Conservation (phyloP, 2,113 vertebrate species). For the Sinocyclocheilus anshuiensis region DNA sequence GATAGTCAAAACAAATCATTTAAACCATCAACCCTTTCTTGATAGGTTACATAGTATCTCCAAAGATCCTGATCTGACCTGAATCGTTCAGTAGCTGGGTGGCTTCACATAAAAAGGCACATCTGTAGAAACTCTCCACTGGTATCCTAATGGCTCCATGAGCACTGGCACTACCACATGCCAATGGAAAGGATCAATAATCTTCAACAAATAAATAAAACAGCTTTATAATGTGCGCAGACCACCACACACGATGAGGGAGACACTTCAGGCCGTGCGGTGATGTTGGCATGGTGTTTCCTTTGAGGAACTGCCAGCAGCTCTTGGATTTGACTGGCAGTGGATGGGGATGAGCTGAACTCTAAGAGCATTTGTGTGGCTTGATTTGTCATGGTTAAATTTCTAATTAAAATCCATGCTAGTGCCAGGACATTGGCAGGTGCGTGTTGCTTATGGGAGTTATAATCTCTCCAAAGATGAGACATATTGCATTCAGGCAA, state of each 20-base stretch:
- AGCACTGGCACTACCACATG: constrained; percentile 20
- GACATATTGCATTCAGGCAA: constrained; percentile 26
- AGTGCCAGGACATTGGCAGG: constrained; percentile 12
- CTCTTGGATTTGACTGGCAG: constrained; percentile 42
- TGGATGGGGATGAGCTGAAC: constrained; percentile 41
- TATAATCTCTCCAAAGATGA: neutral
- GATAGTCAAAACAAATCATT: neutral
- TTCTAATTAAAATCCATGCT: constrained; percentile 1
- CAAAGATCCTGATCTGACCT: constrained; percentile 15
- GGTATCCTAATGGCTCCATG: neutral
- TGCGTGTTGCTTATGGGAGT: neutral
- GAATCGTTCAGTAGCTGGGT: constrained; percentile 8
- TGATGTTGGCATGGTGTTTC: neutral
- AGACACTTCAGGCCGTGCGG: constrained; percentile 25
- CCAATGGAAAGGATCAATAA: constrained; percentile 27
- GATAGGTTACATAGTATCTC: neutral
- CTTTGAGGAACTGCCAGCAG: constrained; percentile 49
- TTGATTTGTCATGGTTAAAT: constrained; percentile 41
- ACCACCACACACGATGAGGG: constrained; percentile 49
- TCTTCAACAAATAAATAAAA: constrained; percentile 22
- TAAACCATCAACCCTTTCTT: neutral
- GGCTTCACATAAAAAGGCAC: constrained; percentile 22
- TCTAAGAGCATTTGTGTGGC: constrained; percentile 8
- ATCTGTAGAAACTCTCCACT: constrained; percentile 20
- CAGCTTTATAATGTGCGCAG: constrained; percentile 18